Base-by-base conservation (phyloP, 2,797 vertebrate species). In the Lophotriccus pileatus region DNA sequence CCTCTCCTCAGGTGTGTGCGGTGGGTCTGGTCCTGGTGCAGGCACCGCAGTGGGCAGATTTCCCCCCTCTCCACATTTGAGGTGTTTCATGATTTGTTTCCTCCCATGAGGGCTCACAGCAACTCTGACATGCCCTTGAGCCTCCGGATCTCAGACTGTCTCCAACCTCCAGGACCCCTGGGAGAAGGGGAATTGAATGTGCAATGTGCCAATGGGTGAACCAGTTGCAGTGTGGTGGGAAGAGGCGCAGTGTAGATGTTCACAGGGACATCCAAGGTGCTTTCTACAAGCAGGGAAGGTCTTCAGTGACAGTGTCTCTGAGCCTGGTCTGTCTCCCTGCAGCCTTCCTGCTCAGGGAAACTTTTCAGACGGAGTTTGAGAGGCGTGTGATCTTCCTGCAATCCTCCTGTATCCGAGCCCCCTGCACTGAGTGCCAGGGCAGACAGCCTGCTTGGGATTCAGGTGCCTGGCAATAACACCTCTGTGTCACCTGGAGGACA, bases 221-320 rank as follows among this genome's bases (percentile, higher is more conserved):
- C 1, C 1, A 43, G 64, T 20, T 20, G 64, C 75, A 46, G 67
- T 3, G 62, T 5, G 14, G 56, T 43, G 72, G 67, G 78, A 58
- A 89, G 85, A 32, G 6, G 8, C 0, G 0, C 0, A 0, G n/a
- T 22, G 32, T 27, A 8, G 53, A 20, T 56, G 83, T 5, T 52
- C 13, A 2, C 14, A 15, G 85, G 50, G 67, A 39, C 50, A 47
- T 9, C 14, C 47, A 17, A 66, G 39, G 49, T 95, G 34, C 82
- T 66, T 68, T 67, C 59, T 59, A n/a, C 0, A 1, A 50, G 89
- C 52, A 60, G 75, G 30, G n/a, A 5, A 76, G 36, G 55, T 91
- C 55, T 77, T 70, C 13, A 15, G 58, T 23, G 77, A 9, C 52
- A 23, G 50, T 19, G 25, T 14, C 83, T 50, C n/a, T 23, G 56